Evolutionary conservation across 1,140 invertebrate genomes (phyloP).

Genomic region (Lordiphosa collinella): DNA sequence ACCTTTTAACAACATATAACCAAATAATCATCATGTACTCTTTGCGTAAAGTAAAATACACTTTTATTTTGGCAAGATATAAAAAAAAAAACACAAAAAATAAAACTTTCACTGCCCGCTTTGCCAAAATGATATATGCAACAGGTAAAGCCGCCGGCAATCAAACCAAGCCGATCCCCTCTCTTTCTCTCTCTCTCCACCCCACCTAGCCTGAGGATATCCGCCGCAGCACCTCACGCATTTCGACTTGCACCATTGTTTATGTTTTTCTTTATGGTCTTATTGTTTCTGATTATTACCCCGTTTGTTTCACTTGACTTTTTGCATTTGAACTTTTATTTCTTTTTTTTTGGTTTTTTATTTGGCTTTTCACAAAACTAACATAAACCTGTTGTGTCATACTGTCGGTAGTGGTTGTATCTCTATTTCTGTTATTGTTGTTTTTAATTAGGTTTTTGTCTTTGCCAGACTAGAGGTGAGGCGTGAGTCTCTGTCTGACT

Average conservation of each 20-base stretch:
- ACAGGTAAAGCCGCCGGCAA: conserved; percentile 35
- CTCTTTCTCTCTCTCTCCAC: neutral
- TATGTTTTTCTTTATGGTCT: conserved; percentile 16
- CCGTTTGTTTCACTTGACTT: conserved; percentile 38
- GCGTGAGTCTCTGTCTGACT: conserved; percentile 15
- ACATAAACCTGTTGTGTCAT: conserved; percentile 14
- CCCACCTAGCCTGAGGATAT: conserved; percentile 49
- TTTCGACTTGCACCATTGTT: conserved; percentile 36
- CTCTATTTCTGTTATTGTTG: conserved; percentile 24
- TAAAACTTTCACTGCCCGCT: conserved; percentile 31
- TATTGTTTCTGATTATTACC: conserved; percentile 33
- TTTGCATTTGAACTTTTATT: conserved; percentile 38
- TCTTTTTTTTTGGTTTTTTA: conserved; percentile 10
- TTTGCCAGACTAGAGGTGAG: conserved; percentile 1
- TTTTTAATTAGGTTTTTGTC: conserved; percentile 41
- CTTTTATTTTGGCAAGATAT: neutral
- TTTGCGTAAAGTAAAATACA: too few relatives aligned
- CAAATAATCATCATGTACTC: too few relatives aligned
- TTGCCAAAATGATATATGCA: conserved; percentile 47
- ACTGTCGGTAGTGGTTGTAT: neutral
- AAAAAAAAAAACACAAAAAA: conserved; percentile 11
- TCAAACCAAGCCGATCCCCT: conserved; percentile 15
- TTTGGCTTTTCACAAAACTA: conserved; percentile 58
- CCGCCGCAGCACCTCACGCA: conserved; percentile 42
- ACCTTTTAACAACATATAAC: too few relatives aligned